These are phyloP conservation scores for Macrotus californicus DNA, from an alignment of 2,113 vertebrate genomes.

Conservation along the genomic window DNA sequence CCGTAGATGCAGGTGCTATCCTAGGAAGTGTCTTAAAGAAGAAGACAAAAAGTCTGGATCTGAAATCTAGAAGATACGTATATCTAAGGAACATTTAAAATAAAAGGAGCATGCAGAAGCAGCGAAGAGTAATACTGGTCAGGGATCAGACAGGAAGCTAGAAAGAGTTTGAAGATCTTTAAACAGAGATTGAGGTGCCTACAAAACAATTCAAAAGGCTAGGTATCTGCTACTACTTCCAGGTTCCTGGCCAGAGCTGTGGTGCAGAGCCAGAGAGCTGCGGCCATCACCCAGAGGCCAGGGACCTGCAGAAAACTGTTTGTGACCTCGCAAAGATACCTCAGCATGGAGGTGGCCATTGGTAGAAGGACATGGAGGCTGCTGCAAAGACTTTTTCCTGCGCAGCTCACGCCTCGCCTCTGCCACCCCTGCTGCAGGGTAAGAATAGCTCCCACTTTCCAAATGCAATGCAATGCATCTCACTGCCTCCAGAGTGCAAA, in stretches of 20 bases:
- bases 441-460: background rate
- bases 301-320: background rate
- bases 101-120: background rate
- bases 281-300: background rate
- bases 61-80: background rate
- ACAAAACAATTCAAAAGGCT: background rate
- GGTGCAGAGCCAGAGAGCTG: background rate
- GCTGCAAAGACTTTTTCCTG: background rate
- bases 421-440: fast-evolving
- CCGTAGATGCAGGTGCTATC: background rate
- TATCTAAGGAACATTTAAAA: background rate
- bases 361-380: fast-evolving
- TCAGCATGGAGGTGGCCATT: background rate
- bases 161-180: background rate
- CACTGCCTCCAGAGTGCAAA: background rate
- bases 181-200: background rate
- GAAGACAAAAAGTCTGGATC: background rate
- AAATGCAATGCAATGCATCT: background rate
- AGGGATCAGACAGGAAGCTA: background rate
- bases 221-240: background rate
- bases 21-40: background rate
- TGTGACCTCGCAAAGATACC: background rate
- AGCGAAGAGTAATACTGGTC: background rate
- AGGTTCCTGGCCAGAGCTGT: background rate
- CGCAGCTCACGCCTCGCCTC: background rate